phyloP scores from a whole-genome alignment of 2,113 vertebrate genomes.

The Zosterops japonicus region DNA sequence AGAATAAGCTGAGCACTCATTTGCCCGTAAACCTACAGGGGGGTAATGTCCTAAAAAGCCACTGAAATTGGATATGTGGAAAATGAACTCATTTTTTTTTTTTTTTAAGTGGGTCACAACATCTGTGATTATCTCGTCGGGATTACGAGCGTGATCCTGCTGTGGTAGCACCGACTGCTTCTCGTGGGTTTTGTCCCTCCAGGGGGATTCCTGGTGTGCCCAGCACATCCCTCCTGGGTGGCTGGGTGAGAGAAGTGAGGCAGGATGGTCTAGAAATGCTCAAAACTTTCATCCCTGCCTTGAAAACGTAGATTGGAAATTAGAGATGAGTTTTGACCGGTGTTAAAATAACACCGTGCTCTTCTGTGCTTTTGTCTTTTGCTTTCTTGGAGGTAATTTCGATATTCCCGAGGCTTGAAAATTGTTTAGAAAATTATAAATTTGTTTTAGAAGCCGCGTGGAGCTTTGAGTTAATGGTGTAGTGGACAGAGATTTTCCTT shows the following conservation, averaged over 20 bases:
- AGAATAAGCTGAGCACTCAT: constrained; percentile 56
- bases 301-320: not conserved
- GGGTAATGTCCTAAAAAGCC: constrained; percentile 68
- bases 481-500: not conserved
- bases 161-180: constrained; percentile 18
- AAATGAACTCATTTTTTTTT: constrained; percentile 64
- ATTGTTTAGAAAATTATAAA: not conserved
- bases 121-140: constrained; percentile 70
- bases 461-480: not conserved
- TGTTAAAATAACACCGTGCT: not conserved
- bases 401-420: not conserved
- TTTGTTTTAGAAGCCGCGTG: not conserved
- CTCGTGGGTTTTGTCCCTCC: constrained; percentile 18
- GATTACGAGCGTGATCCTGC: constrained; percentile 54
- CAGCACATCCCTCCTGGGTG: not conserved
- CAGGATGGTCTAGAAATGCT: not conserved
- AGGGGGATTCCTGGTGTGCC: not conserved
- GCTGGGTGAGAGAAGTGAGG: not conserved
- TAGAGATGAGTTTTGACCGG: not conserved
- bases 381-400: not conserved
- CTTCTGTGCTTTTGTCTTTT: not conserved
- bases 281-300: not conserved
- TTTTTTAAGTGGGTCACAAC: constrained; percentile 71
- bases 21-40: constrained; percentile 63
- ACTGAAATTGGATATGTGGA: constrained; percentile 66